Evolutionary conservation across 2,113 vertebrate genomes (phyloP).

Genomic region (Zapornia atra): DNA sequence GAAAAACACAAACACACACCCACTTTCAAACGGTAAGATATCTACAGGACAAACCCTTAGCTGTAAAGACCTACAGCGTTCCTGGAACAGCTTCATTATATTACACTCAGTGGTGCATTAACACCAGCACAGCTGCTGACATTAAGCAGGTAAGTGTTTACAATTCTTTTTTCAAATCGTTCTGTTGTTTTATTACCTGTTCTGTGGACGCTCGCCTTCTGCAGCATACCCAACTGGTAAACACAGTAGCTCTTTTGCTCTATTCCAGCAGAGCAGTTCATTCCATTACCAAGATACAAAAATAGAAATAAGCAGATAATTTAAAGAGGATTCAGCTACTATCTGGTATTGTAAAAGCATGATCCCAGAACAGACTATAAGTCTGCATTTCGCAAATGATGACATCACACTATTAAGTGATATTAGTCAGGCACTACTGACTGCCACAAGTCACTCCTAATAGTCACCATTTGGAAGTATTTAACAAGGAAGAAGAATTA

Average conservation of each 20-base stretch:
- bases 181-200: conserved; percentile 54
- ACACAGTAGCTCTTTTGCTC: conserved; percentile 32
- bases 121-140: not conserved
- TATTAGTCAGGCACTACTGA: not conserved
- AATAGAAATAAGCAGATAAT: conserved; percentile 80
- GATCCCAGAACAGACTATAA: conserved; percentile 51
- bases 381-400: conserved; percentile 49
- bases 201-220: not conserved
- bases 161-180: not conserved
- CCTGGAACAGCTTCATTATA: not conserved
- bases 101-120: not conserved
- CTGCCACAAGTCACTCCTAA: conserved; percentile 10
- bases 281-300: conserved; percentile 75
- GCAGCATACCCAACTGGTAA: conserved; percentile 34
- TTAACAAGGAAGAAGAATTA: not conserved
- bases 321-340: conserved; percentile 77
- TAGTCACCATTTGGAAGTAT: not conserved
- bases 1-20: not conserved
- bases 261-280: conserved; percentile 58
- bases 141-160: not conserved
- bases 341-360: conserved; percentile 70
- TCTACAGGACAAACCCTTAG: not conserved
- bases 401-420: conserved; percentile 32
- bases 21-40: not conserved
- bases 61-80: not conserved